Base-by-base conservation (phyloP, 2,113 vertebrate genomes). In the Apodemus speciosus region DNA sequence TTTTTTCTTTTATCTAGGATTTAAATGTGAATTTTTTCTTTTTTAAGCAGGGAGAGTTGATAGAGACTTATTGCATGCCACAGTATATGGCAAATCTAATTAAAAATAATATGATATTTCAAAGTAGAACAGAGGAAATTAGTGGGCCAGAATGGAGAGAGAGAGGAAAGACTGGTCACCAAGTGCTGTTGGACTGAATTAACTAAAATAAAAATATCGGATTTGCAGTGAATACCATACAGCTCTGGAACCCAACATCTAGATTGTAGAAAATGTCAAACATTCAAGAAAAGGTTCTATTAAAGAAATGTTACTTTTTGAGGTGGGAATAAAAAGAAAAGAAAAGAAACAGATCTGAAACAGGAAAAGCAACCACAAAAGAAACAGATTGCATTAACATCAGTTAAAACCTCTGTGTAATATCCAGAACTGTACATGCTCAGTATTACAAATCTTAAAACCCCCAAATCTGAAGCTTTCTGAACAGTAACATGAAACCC, bases 11-110 rank as follows among this genome's bases (percentile, higher is more conserved):
- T 86, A 88, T 40, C 56, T 94, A 46, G 25, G 60, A 90, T 81
- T 95, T 92, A 90, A 73, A 53, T 51, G 90, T 88, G 66, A 84
- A 80, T 86, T 35, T 8, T 91, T 96, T 89, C 46, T 91, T 16
- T 77, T 35, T 77, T 81, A 58, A 73, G 62, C 77, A 88, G 77
- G 90, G 72, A 85, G 1, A 73, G n/a, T 94, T 90, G 83, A 90
- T 89, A 32, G 73, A 77, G 46, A 14, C 66, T 72, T 51, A 58
- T 66, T 30, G 56, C 73, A 49, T 77, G 79, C 60, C 21, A 72
- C 51, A 66, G 21, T 85, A 51, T 73, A 62, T 85, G 27, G 66
- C 75, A 89, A 89, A 80, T 66, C 23, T 66, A 66, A 66, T 84
- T 84, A 35, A 85, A 38, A 66, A 68, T 15, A 49, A 66, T 68